Base-by-base conservation (phyloP, 2,113 vertebrate genomes). In the Spermophilus dauricus region DNA sequence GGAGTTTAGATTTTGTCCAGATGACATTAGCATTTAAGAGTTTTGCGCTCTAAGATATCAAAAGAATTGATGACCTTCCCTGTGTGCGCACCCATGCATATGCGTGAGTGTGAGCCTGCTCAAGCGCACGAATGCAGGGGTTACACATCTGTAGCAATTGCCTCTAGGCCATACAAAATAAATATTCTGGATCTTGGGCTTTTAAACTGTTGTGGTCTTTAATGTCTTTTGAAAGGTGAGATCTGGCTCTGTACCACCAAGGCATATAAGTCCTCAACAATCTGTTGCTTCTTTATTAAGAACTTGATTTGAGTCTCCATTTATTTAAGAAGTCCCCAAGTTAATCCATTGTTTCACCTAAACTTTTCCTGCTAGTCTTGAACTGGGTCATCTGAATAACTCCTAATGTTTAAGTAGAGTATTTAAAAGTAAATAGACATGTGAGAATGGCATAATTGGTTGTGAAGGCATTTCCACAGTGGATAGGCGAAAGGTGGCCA, bases 401-500 rank as follows among this genome's bases (percentile, higher is more conserved):
- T 96, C 92, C 80, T 94, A 53, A 91, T 81, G 61, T 98, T 98
- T 96, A 96, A 97, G 86, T 75, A 92, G 83, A 83, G 84, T 96
- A 94, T 92, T 97, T 98, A 97, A 98, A 98, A 78, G 78, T 96
- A 85, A 96, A 95, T 82, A 94, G 97, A 98, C 87, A 86, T 97
- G 96, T 96, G 95, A 98, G 94, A 97, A 96, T 93, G 97, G 91
- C 32, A 76, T 97, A 98, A 98, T 96, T 97, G 97, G 81, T 96
- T 98, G 78, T 97, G 98, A 98, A 98, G 93, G 95, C 95, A 83
- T 97, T 97, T 96, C 91, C 83, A 0, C 1, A 8, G 75, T 98
- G 89, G 96, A 98, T 98, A 98, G 0, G 82, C 95, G 95, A 97
- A 98, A 98, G 96, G 98, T 76, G 0, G 93, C 95, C 94, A 93